Conservation (phyloP, 2,113 vertebrate genomes). For the Poicephalus gulielmi region DNA sequence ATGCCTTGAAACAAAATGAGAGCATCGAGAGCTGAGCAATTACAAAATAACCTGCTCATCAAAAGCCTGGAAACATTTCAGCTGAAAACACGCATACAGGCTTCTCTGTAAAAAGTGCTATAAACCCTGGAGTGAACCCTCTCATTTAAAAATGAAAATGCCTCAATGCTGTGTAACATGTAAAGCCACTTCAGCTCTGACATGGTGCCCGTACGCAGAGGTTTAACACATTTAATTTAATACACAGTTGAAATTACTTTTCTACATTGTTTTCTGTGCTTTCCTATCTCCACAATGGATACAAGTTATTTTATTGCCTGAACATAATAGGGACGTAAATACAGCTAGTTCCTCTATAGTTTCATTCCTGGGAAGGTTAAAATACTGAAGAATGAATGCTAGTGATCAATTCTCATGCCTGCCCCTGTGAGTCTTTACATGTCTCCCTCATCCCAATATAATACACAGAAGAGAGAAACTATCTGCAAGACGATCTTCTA, state of each 20-base stretch:
- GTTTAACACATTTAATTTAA: not conserved
- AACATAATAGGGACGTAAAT: not conserved
- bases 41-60: not conserved
- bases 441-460: not conserved
- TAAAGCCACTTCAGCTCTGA: not conserved
- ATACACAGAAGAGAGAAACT: not conserved
- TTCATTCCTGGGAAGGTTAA: not conserved
- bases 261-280: not conserved
- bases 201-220: not conserved
- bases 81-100: not conserved
- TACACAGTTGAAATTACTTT: not conserved
- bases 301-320: not conserved
- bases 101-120: not conserved
- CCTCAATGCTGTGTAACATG: not conserved
- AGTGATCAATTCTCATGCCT: not conserved
- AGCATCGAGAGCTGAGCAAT: not conserved
- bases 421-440: not conserved
- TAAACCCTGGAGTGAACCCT: slow-evolving; percentile 31
- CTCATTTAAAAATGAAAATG: slow-evolving; percentile 10
- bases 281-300: not conserved
- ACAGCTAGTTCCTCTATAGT: not conserved
- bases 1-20: not conserved
- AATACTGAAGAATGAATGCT: not conserved
- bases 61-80: not conserved
- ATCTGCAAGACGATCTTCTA: too few relatives aligned